Base-by-base conservation (phyloP, 2,797 vertebrate genomes). In the Gallinago nigripennis region DNA sequence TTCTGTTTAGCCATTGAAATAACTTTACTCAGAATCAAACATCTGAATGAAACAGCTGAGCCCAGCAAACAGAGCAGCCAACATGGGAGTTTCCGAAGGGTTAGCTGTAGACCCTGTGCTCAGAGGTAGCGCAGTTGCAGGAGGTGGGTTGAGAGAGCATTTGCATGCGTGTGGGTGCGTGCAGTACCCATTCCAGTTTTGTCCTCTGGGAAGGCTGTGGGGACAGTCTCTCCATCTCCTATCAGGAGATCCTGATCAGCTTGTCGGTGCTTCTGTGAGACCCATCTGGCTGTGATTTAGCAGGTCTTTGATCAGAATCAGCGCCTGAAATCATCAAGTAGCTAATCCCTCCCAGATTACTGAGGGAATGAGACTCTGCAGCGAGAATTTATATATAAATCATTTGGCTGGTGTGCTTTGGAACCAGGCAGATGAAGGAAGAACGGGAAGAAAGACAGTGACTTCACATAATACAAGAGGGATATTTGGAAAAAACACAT, bases 21-120 rank as follows among this genome's bases (percentile, higher is more conserved):
- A 95, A 93, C 91, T 96, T 94, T 94, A 39, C 90, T 94, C 15
- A 5, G 75, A 94, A 95, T 97, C 77, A 86, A 90, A 90, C 72
- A 87, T 53, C 86, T 82, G 83, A 96, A 96, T 88, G 83, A 85
- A 95, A 77, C 95, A 96, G 93, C 94, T 97, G 95, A 95, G 93
- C 81, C 95, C 12, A 11, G 71, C 90, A 96, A 94, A 94, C 71
- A 95, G 90, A 92, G 53, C 60, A 60, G 71, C 75, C 85, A 93
- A 64, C 94, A 64, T 53, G 96, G 88, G 90, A 93, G 57, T 92
- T 94, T 82, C 58, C 30, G 78, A 68, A 43, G 71, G 68, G 51
- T 24, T 89, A 60, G 33, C 31, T 75, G 61, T 48, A 70, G 69
- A 60, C 39, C 6, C 25, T 85, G 60, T 20, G 45, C 61, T 87